Percentiles rank a stretch among this genome's conserved stretches.
phyloP scores from a whole-genome alignment of 2,797 vertebrate genomes.

The Karalla daura region DNA sequence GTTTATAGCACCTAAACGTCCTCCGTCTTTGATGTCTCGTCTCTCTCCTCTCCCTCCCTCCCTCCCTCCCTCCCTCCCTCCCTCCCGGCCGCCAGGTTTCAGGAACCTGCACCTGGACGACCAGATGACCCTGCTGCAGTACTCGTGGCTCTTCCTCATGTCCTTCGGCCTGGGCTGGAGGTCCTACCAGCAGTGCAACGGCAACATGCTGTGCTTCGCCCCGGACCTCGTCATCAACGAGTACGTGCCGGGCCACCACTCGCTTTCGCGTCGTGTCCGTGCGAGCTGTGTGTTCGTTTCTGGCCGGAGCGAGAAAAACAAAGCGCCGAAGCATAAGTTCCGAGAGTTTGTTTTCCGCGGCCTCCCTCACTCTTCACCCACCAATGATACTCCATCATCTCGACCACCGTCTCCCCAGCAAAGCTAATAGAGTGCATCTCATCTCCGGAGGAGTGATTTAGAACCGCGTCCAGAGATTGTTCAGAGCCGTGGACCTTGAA shows the following conservation, averaged over 20 bases:
- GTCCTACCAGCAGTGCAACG: constrained; percentile 93
- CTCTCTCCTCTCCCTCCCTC: neutral
- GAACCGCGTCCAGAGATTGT: constrained; percentile 18
- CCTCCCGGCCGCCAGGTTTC: constrained; percentile 86
- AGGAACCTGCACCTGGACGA: constrained; percentile 97
- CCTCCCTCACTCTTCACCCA: constrained; percentile 8
- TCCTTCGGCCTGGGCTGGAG: constrained; percentile 96
- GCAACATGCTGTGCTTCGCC: constrained; percentile 93
- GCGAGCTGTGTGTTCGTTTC: too few species aligned
- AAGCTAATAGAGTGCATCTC: constrained; percentile 16
- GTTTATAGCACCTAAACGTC: too few species aligned
- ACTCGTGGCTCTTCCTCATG: constrained; percentile 99
- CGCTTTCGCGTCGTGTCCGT: too few species aligned
- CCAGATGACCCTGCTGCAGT: constrained; percentile 98
- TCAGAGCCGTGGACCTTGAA: constrained; percentile 20
- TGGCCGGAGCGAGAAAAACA: neutral
- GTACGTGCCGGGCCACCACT: constrained; percentile 85
- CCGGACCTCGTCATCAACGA: constrained; percentile 97
- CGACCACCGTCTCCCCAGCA: constrained; percentile 2
- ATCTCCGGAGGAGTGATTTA: constrained; percentile 22
- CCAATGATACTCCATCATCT: constrained; percentile 12
- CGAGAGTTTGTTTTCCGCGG: constrained; percentile 6
- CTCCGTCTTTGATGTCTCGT: too few species aligned
- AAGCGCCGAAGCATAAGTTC: neutral
- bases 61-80: neutral